A percentile compares a stretch with the other conserved stretches of the same genome.
Evolutionary conservation across 1,140 invertebrate genomes (phyloP).

Genomic region (Bombus turneri): DNA sequence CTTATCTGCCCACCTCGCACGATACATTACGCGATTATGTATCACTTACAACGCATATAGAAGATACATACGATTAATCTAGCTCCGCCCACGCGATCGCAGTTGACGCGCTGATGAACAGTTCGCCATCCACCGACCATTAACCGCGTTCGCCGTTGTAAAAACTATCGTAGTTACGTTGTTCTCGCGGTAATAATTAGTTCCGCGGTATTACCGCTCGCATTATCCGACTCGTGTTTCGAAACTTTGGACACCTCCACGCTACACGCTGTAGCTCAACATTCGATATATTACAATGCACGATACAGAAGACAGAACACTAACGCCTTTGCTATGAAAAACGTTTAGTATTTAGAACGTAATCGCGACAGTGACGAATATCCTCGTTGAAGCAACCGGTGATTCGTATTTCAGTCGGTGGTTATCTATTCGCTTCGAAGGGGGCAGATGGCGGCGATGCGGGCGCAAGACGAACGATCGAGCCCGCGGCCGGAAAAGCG

Average conservation of each 20-base stretch:
- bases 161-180: background rate
- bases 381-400: background rate
- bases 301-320: no score
- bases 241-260: background rate
- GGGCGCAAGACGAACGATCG: constrained; percentile 44
- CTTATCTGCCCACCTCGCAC: background rate
- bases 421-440: constrained; percentile 15
- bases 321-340: background rate
- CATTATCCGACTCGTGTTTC: constrained; percentile 1
- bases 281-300: background rate
- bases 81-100: no score
- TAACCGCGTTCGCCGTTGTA: background rate
- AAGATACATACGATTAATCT: constrained; percentile 33
- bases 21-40: constrained; percentile 40
- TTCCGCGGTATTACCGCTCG: background rate
- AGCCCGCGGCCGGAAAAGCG: background rate
- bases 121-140: background rate
- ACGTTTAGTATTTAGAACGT: background rate
- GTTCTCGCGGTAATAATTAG: constrained; percentile 8
- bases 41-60: background rate
- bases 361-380: constrained; percentile 1
- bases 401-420: constrained; percentile 7
- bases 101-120: background rate
- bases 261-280: background rate
- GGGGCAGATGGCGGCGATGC: constrained; percentile 3